Evolutionary conservation across 1,140 invertebrate species (phyloP), one percentile per base, ranked within the genome.

Genomic region (Meloidogyne hapla): DNA sequence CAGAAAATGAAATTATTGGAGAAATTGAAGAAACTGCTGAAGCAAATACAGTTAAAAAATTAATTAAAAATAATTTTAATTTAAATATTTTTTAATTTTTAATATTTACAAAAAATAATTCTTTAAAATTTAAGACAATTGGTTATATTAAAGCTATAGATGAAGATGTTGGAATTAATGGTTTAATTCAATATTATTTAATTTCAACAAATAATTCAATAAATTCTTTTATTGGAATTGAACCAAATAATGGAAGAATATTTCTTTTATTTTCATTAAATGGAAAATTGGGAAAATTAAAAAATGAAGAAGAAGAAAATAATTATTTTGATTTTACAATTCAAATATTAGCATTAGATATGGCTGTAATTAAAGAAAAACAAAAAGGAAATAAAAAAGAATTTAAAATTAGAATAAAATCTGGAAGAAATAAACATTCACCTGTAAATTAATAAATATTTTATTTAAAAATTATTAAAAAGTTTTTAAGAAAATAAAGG

Each of bases 351-450:
- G 26, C 6, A 66, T 45, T 42, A 68, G 25, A 23, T 40, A 61
- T 38, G 28, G 6, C 42, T 48, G 18, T 69, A 69, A 61, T 28
- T 33, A 12, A 56, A 56, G 48, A 56, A 56, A 56, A 56, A 56
- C 48, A 56, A 56, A 56, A 56, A 8, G 48, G 48, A 8, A 56
- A 73, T 9, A 75, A 63, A 42, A 67, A 42, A 42, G 80, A 74
- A 88, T 90, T 96, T 70, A 92, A 94, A 23, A 94, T 97, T 87
- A 91, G 93, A 82, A 93, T 98, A 0, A 95, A 56, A n/a, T 0
- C 95, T 87, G 95, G 97, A 87, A 92, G 94, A 0, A 96, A 96
- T 88, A 94, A 97, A 87, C 93, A 94, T 88, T 93, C 94, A 84
- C 94, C 94, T 1, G 93, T 94, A 4, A 48, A 96, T 96, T 85